Percentiles rank a stretch among this genome's conserved stretches.
Evolutionary conservation across 1,140 invertebrate genomes (phyloP).

Genomic region (Diuraphis noxia): DNA sequence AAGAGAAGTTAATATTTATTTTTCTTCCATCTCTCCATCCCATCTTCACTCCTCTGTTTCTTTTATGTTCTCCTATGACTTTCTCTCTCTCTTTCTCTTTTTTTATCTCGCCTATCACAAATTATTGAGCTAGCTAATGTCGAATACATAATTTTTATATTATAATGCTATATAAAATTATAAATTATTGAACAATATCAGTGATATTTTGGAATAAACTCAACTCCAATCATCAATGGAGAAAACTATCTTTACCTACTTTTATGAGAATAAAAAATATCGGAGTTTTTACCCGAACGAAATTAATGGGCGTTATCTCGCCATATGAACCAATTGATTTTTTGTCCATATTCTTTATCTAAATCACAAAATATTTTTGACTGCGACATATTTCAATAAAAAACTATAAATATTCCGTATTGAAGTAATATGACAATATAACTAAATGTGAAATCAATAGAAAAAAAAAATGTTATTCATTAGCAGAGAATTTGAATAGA

Average conservation of each 20-base stretch:
- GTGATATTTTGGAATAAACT: too few species aligned
- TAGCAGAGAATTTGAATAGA: too few species aligned
- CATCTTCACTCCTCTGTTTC: neutral
- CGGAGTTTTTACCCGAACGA: neutral
- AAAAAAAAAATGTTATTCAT: neutral
- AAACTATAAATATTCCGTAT: neutral
- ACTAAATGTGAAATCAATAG: neutral
- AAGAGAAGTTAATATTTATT: slow-evolving; percentile 10
- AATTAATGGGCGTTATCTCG: rapidly evolving
- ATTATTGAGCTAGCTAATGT: neutral
- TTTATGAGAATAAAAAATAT: neutral
- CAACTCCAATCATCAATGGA: neutral
- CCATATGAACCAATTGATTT: neutral
- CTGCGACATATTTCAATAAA: neutral
- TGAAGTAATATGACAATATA: too few species aligned
- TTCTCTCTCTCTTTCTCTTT: neutral
- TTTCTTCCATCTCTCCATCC: neutral
- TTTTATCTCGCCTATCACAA: neutral
- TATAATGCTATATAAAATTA: neutral
- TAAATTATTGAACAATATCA: too few species aligned
- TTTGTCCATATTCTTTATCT: neutral
- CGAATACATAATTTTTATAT: neutral
- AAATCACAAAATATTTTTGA: neutral
- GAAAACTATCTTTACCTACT: neutral
- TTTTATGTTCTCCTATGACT: neutral